Conservation (phyloP, 92 coral and sea anemone genomes). For the Pocillopora meandrina region DNA sequence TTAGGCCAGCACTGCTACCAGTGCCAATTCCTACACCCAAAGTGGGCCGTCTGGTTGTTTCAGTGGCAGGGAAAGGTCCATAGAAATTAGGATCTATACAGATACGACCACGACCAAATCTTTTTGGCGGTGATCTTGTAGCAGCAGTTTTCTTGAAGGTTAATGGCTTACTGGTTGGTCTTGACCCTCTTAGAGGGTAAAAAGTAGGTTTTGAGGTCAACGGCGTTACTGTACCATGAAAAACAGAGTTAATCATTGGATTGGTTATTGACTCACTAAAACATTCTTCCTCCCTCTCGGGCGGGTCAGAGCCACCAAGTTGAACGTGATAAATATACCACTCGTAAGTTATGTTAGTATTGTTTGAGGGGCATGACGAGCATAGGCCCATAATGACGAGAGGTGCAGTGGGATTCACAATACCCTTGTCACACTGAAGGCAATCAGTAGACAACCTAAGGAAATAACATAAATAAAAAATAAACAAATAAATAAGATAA, state of each 20-base stretch:
- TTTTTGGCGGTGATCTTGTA: neutral
- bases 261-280: neutral
- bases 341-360: constrained; percentile 34
- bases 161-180: neutral
- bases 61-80: no score
- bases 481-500: no score
- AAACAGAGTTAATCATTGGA: neutral
- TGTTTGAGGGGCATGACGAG: constrained; percentile 50
- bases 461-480: no score
- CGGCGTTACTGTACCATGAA: neutral
- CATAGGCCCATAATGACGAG: constrained; percentile 63
- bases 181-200: neutral
- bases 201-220: neutral
- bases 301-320: neutral
- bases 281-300: constrained; percentile 20
- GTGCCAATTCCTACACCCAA: neutral
- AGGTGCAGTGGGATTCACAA: constrained; percentile 61
- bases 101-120: constrained; percentile 20
- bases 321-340: constrained; percentile 62
- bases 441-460: constrained; percentile 62
- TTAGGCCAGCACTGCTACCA: constrained; percentile 1
- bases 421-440: constrained; percentile 66
- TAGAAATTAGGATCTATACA: constrained; percentile 19
- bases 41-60: neutral
- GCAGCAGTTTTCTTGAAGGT: neutral